Conservation (phyloP, 2,797 vertebrate species). For the Enteromius fasciolatus region DNA sequence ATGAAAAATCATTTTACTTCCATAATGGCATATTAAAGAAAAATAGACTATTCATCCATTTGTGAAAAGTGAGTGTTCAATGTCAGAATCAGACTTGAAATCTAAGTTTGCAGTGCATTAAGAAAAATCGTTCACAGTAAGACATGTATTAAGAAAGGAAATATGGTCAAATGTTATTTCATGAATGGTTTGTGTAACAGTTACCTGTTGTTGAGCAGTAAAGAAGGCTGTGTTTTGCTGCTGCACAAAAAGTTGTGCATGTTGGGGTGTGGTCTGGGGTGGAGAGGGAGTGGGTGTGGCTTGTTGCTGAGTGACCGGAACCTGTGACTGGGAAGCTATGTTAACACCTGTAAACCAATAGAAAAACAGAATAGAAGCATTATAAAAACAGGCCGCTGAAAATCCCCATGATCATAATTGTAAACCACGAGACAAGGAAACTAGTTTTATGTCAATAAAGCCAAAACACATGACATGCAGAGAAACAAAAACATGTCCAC, state of each 20-base stretch:
- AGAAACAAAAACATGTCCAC: background rate
- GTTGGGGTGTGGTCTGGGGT: conserved; percentile 84
- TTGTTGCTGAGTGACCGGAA: conserved; percentile 68
- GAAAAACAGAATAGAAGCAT: conserved; percentile 48
- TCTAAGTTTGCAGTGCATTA: background rate
- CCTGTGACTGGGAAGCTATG: conserved; percentile 70
- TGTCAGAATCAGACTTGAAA: background rate
- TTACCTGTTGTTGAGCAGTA: conserved; percentile 78
- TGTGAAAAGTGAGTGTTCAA: background rate
- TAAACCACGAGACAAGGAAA: conserved; percentile 2
- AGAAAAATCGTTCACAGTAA: background rate
- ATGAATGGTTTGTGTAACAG: conserved; percentile 67
- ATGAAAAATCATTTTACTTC: background rate
- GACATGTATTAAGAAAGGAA: background rate
- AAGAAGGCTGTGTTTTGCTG: conserved; percentile 76
- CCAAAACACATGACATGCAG: background rate
- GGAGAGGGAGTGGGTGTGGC: conserved; percentile 70
- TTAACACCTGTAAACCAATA: conserved; percentile 66
- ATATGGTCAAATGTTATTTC: background rate
- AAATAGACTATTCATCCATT: background rate
- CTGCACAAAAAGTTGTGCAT: conserved; percentile 88
- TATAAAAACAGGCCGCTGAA: background rate
- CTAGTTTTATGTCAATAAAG: background rate
- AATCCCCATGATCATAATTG: background rate
- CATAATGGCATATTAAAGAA: background rate